Conservation (phyloP, 1,140 invertebrate genomes). For the Drosophila funebris region DNA sequence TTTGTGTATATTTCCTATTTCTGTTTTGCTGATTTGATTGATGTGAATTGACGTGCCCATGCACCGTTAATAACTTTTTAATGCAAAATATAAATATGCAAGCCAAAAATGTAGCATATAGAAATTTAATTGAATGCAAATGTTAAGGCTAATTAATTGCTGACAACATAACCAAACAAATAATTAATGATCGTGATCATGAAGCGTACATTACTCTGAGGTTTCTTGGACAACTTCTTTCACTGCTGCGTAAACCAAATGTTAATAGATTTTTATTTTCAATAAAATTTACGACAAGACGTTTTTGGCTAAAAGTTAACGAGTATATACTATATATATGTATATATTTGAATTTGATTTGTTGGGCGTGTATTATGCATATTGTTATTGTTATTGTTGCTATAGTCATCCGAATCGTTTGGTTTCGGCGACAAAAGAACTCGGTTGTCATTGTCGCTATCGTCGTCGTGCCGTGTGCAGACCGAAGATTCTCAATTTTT, state of each 20-base stretch:
- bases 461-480: conserved; percentile 74
- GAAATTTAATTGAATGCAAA: conserved; percentile 76
- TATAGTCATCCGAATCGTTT: conserved; percentile 67
- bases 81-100: conserved; percentile 41
- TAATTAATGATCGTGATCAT: not conserved
- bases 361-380: conserved; percentile 29
- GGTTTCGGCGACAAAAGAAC: conserved; percentile 55
- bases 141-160: conserved; percentile 65
- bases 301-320: not conserved
- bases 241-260: conserved; percentile 4
- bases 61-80: conserved; percentile 66
- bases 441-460: conserved; percentile 37
- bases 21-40: conserved; percentile 59
- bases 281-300: not conserved
- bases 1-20: conserved; percentile 40
- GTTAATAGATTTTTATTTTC: not conserved
- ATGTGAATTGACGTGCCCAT: conserved; percentile 64
- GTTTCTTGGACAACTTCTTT: conserved; percentile 6
- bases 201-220: not conserved
- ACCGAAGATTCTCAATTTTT: conserved; percentile 46
- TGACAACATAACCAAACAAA: conserved; percentile 31
- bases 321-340: not conserved
- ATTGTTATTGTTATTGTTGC: conserved; percentile 33
- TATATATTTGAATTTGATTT: conserved; percentile 44
- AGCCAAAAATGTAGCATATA: conserved; percentile 37